Percentiles rank a stretch among this genome's conserved stretches.
Evolutionary conservation across 2,797 vertebrate genomes (phyloP).

Genomic region (Psittacula echo): DNA sequence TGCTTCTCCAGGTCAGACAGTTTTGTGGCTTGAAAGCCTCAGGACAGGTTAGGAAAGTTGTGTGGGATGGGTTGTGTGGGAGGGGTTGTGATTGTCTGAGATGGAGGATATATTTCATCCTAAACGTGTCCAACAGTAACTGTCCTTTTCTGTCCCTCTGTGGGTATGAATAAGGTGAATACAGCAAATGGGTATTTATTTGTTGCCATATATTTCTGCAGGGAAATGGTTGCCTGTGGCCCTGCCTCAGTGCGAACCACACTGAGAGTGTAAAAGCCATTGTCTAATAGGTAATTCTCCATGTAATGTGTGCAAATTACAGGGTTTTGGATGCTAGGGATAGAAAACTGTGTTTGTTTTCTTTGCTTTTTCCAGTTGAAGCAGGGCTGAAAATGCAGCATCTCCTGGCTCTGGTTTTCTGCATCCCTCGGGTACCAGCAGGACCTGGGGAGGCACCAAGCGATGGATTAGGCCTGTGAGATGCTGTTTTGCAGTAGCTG

Average conservation of each 20-base stretch:
- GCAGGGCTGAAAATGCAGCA: not conserved
- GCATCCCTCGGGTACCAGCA: not conserved
- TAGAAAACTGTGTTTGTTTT: not conserved
- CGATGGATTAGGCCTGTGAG: rapidly evolving
- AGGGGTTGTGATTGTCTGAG: not conserved
- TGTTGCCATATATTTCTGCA: not conserved
- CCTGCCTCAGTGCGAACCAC: not conserved
- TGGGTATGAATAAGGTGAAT: not conserved
- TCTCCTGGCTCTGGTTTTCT: not conserved
- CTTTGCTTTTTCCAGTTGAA: not conserved
- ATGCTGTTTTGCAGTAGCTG: not conserved
- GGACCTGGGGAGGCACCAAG: not conserved
- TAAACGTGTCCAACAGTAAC: not conserved
- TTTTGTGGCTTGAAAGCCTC: not conserved
- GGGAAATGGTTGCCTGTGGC: not conserved
- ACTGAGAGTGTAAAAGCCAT: not conserved
- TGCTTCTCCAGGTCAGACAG: not conserved
- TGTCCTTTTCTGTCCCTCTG: not conserved
- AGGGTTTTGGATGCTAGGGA: not conserved
- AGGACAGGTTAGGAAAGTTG: not conserved
- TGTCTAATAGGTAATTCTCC: not conserved
- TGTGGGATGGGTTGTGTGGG: not conserved
- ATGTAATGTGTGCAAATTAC: not conserved
- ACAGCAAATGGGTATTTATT: not conserved
- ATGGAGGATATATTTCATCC: not conserved